These are phyloP conservation scores for Polyodon spathula DNA, from an alignment of 2,113 vertebrate species.

Conservation along the genomic window DNA sequence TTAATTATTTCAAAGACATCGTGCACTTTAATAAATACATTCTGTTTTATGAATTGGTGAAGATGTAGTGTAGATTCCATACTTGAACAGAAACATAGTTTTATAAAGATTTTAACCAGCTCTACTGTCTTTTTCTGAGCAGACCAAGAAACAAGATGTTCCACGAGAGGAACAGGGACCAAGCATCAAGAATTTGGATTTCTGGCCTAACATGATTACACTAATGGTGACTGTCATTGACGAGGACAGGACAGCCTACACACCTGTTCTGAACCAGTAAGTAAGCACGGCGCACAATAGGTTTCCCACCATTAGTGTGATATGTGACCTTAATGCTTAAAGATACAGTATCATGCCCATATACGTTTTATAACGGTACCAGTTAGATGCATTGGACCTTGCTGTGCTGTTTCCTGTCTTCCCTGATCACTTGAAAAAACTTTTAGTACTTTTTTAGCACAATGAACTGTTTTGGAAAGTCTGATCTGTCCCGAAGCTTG, in stretches of 20 bases:
- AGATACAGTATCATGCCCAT: constrained; percentile 3
- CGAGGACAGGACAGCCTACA: constrained; percentile 72
- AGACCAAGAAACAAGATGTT: constrained; percentile 71
- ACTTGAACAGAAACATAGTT: background rate
- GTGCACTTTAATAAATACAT: too few relatives aligned
- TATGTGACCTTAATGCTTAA: background rate
- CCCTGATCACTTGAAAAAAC: too few relatives aligned
- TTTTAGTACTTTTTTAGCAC: too few relatives aligned
- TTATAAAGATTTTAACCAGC: background rate
- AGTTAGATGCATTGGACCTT: too few relatives aligned
- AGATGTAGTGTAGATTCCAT: too few relatives aligned
- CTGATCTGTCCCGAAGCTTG: too few relatives aligned
- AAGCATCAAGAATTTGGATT: constrained; percentile 73
- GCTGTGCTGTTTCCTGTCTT: too few relatives aligned
- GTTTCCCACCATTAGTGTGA: background rate
- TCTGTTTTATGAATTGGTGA: too few relatives aligned
- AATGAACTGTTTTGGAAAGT: too few relatives aligned
- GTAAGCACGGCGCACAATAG: constrained; percentile 29
- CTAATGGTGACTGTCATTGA: constrained; percentile 78
- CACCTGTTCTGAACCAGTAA: constrained; percentile 75
- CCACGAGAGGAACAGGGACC: constrained; percentile 76
- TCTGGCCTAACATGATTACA: constrained; percentile 78
- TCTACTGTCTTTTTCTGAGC: constrained; percentile 1
- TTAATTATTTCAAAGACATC: too few relatives aligned
- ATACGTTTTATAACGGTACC: too few relatives aligned